Base-by-base conservation (phyloP, 2,888 invertebrate genomes). In the Tachina fera region DNA sequence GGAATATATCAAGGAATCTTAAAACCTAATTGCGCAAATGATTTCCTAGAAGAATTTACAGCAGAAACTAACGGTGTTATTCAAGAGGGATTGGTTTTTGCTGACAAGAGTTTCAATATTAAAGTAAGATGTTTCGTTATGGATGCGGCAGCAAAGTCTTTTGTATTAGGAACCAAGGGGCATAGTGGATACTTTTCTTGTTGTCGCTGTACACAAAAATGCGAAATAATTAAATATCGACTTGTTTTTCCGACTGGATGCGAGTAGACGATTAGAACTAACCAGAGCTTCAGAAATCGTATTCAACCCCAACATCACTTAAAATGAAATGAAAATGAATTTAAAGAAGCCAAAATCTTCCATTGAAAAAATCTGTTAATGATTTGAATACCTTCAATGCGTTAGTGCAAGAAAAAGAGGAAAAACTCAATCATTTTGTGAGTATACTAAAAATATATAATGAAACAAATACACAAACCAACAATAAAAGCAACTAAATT, bases 1-100 rank as follows among this genome's bases (percentile, higher is more conserved):
- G 87, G 87, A 51, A 56, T 76, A 39, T 81, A 71, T 79, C 75
- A 87, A 75, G 80, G 80, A 63, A 47, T 5, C 14, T n/a, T n/a
- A n/a, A n/a, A n/a, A n/a, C n/a, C n/a, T n/a, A n/a, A n/a, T n/a
- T n/a, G n/a, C n/a, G n/a, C n/a, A n/a, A n/a, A n/a, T n/a, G n/a
- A n/a, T n/a, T n/a, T n/a, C n/a, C n/a, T n/a, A n/a, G n/a, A n/a
- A n/a, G n/a, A n/a, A n/a, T n/a, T n/a, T n/a, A n/a, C n/a, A n/a
- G n/a, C n/a, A n/a, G n/a, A n/a, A n/a, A n/a, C n/a, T n/a, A n/a
- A n/a, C n/a, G n/a, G n/a, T n/a, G n/a, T n/a, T n/a, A 81, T 53
- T 16, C 14, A 67, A 74, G 67, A 81, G 3, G 76, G 84, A 11
- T 9, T 84, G 11, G 22, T 51, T 61, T 80, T 80, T 67, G 49